Evolutionary conservation across 2,797 vertebrate genomes (phyloP), one percentile per base, ranked within the genome.

Genomic region (Otolemur crassicaudatus): DNA sequence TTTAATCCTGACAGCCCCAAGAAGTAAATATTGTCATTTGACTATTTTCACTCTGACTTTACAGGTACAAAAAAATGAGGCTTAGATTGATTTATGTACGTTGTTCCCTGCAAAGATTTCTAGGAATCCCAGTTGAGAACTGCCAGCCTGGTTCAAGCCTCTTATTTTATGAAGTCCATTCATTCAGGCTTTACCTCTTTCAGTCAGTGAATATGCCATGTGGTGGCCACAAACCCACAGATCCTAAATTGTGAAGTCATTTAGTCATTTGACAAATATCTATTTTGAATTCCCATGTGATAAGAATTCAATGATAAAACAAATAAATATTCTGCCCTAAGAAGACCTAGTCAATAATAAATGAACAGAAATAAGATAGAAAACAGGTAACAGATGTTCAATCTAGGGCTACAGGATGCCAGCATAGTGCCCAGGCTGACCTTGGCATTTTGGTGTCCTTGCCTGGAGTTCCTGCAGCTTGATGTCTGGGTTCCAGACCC

Each of bases 1-100:
- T 93, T 93, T 73, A 60, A 97, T 83, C 77, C 25, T 88, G 67
- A 79, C 58, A 83, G 87, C 23, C 4, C 20, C 49, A 69, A 81
- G 27, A 77, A 34, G 27, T 49, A 81, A 87, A 95, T 40, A 72
- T 22, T 93, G 37, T 65, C 31, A 31, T 77, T 83, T 37, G 19
- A 25, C 37, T 80, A 22, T 91, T 94, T 94, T 31, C 53, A 86
- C 75, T 79, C 22, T 87, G n/a, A 91, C 58, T 69, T 92, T 70
- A 92, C 14, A 79, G 69, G 43, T 31, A 6, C 20, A 86, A 53
- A 94, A 90, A 90, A 70, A 25, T 46, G 63, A 86, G 49, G 29
- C 58, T 85, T 13, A 46, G 20, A n/a, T 7, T 73, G 65, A 81
- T 40, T 61, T 87, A 6, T 37, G 34, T 31, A 19, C 23, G 3